Percentiles rank a stretch among this genome's conserved stretches.
These are phyloP conservation scores for Doryteuthis pealeii DNA, from an alignment of 1,140 invertebrate species.

Conservation along the genomic window DNA sequence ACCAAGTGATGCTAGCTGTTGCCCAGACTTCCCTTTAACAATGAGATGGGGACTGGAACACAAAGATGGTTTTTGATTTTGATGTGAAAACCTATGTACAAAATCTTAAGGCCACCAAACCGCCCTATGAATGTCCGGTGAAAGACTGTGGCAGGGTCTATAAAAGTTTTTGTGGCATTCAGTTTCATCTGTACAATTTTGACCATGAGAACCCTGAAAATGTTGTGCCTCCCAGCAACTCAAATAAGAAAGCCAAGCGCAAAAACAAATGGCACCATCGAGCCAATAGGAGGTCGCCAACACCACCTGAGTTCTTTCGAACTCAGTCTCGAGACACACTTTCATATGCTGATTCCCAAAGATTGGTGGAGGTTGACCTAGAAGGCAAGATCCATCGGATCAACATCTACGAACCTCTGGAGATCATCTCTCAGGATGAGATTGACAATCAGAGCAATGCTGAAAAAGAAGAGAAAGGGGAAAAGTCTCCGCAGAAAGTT, in stretches of 20 bases:
- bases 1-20: not conserved
- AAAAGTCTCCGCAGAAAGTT: constrained; percentile 48
- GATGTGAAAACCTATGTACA: constrained; percentile 82
- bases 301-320: constrained; percentile 56
- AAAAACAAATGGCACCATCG: constrained; percentile 50
- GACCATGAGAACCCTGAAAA: constrained; percentile 70
- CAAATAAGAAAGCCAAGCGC: constrained; percentile 41
- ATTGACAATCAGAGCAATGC: constrained; percentile 58
- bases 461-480: constrained; percentile 56
- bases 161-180: constrained; percentile 81
- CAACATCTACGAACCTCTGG: constrained; percentile 62
- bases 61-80: constrained; percentile 73
- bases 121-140: constrained; percentile 82
- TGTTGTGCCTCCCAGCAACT: constrained; percentile 33
- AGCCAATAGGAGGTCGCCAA: constrained; percentile 51
- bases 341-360: constrained; percentile 77
- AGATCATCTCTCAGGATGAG: constrained; percentile 59
- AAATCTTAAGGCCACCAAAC: constrained; percentile 76
- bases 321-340: constrained; percentile 59
- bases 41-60: constrained; percentile 18
- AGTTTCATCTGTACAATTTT: constrained; percentile 81
- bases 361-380: constrained; percentile 81
- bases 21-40: not conserved
- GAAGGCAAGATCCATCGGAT: constrained; percentile 68
- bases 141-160: constrained; percentile 81